These are phyloP conservation scores for Criorhina ranunculi DNA, from an alignment of 2,888 invertebrate species.

Conservation along the genomic window DNA sequence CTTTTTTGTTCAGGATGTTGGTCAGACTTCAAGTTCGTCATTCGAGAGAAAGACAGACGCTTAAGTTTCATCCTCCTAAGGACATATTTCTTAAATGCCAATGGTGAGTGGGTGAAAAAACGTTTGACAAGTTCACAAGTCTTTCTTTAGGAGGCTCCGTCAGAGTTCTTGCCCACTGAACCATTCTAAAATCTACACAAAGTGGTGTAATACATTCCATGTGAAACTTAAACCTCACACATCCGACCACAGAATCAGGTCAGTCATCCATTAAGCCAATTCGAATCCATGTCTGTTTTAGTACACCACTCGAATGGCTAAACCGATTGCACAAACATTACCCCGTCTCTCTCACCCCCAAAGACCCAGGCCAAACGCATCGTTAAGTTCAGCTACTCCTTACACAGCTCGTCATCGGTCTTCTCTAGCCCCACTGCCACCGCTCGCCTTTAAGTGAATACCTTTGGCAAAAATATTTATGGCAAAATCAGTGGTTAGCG, in stretches of 20 bases:
- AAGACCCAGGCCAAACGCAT: background rate
- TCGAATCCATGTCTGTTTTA: background rate
- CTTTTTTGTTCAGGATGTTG: no score
- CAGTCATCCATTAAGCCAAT: background rate
- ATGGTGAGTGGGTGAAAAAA: no score
- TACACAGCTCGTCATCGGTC: slow-evolving; percentile 4
- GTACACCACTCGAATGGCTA: slow-evolving; percentile 25
- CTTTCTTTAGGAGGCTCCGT: no score
- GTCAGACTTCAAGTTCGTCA: no score
- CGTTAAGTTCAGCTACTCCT: slow-evolving; percentile 59
- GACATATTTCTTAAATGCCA: no score
- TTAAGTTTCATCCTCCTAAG: no score
- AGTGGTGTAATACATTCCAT: no score
- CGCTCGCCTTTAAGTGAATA: slow-evolving; percentile 55
- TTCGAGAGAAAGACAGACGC: no score
- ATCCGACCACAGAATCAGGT: background rate
- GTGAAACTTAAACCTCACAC: background rate
- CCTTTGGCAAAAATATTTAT: slow-evolving; percentile 71
- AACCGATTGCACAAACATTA: slow-evolving; percentile 8
- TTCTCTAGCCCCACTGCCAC: background rate
- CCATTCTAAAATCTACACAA: no score
- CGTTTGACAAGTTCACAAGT: no score
- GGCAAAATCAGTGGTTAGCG: slow-evolving; percentile 73
- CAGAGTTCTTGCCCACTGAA: no score
- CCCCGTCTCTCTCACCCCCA: background rate